Evolutionary conservation across 2,797 vertebrate genomes (phyloP).

Genomic region (Salarias fasciatus): DNA sequence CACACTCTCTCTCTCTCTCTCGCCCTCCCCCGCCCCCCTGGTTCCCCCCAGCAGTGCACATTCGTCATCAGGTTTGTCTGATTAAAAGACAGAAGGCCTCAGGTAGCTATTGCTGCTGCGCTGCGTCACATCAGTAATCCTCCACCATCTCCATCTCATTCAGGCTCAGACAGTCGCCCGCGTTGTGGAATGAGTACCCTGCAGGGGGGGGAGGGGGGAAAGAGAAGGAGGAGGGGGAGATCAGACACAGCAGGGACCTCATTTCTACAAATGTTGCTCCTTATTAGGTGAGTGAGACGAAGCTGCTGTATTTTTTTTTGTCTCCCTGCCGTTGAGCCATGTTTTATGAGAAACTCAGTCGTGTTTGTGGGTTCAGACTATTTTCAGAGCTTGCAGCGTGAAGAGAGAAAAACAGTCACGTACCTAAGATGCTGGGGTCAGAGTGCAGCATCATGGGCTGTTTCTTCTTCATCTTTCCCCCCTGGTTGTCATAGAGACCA

Average conservation of each 20-base stretch:
- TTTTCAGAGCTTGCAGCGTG: not conserved
- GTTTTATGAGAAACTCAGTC: too few species aligned
- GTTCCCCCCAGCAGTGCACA: conserved; percentile 87
- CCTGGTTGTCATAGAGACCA: conserved; percentile 86
- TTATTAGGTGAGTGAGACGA: too few species aligned
- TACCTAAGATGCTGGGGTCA: conserved; percentile 94
- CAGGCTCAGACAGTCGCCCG: conserved; percentile 85
- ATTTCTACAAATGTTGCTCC: too few species aligned
- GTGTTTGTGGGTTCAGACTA: not conserved
- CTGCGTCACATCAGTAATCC: conserved; percentile 90
- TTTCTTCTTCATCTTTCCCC: conserved; percentile 91
- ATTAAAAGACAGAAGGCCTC: conserved; percentile 89
- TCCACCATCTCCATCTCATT: conserved; percentile 93
- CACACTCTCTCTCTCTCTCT: too few species aligned
- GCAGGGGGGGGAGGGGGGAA: conserved; percentile 31
- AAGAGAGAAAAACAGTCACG: not conserved
- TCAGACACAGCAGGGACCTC: not conserved
- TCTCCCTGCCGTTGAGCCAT: too few species aligned
- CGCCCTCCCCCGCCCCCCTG: conserved; percentile 11
- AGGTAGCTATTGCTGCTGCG: conserved; percentile 88
- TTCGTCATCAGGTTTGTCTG: conserved; percentile 88
- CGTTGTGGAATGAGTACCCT: conserved; percentile 92
- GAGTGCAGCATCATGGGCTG: conserved; percentile 90
- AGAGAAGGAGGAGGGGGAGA: conserved; percentile 15
- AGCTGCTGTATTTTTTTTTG: too few species aligned